Percentiles rank a stretch among this genome's conserved stretches.
Conservation (phyloP, 2,888 invertebrate species). For the Cantharis nigra region DNA sequence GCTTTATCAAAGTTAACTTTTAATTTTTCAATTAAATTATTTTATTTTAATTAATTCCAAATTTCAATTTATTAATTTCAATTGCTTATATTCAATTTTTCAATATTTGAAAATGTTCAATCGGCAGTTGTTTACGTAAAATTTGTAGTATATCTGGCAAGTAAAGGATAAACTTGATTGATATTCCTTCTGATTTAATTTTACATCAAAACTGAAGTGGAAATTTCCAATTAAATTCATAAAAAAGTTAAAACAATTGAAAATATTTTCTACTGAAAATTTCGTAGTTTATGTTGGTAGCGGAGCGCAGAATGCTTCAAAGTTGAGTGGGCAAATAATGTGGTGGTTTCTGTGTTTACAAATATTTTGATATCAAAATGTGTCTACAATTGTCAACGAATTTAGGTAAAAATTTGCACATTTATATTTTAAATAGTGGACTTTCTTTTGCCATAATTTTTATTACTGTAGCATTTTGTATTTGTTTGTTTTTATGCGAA, state of each 20-base stretch:
- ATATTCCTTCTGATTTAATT: not conserved
- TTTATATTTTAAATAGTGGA: not conserved
- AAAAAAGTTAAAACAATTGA: not conserved
- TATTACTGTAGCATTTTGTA: not conserved
- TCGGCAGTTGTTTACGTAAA: not conserved
- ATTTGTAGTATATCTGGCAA: not conserved
- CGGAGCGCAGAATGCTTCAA: constrained; percentile 5
- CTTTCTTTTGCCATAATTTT: not conserved
- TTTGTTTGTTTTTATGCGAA: constrained; percentile 4
- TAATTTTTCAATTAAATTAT: too few species aligned
- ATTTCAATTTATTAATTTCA: not conserved
- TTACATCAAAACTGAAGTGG: not conserved
- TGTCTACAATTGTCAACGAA: constrained; percentile 2
- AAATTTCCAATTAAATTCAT: not conserved
- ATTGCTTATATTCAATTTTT: not conserved
- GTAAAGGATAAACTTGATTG: not conserved
- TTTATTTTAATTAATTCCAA: too few species aligned
- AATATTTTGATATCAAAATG: constrained; percentile 9
- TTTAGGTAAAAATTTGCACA: not conserved
- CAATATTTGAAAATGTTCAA: not conserved
- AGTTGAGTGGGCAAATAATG: constrained; percentile 10
- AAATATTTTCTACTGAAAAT: not conserved
- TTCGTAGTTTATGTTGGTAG: constrained; percentile 13
- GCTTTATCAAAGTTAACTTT: not conserved
- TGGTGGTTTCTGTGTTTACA: constrained; percentile 17